phyloP scores from a whole-genome alignment of 1,140 invertebrate genomes.

The Heliothis virescens region DNA sequence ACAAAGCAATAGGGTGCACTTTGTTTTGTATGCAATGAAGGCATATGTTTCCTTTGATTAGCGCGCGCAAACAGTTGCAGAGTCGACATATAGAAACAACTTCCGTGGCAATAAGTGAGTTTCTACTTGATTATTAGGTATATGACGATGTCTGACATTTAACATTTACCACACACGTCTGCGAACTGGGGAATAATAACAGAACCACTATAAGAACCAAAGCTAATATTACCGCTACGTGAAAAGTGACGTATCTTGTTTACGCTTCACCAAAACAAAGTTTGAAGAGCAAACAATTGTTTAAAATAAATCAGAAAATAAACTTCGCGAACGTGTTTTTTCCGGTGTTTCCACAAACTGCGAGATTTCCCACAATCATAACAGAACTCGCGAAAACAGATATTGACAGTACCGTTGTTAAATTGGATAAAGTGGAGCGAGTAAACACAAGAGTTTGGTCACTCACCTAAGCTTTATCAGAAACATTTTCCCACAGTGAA shows the following conservation, averaged over 20 bases:
- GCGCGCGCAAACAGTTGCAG: conserved; percentile 33
- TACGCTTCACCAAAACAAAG: not conserved
- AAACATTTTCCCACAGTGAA: conserved; percentile 8
- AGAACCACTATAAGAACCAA: not conserved
- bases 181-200: conserved; percentile 40
- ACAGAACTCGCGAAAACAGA: not conserved
- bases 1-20: conserved; percentile 25
- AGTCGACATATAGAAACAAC: conserved; percentile 52
- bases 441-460: conserved; percentile 1
- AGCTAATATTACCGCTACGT: not conserved
- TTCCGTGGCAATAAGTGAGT: conserved; percentile 54
- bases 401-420: not conserved
- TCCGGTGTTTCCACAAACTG: not conserved
- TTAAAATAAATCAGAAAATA: not conserved
- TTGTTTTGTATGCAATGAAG: conserved; percentile 35
- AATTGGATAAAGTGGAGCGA: not conserved
- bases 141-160: conserved; percentile 39
- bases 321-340: not conserved
- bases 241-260: conserved; percentile 10
- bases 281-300: conserved; percentile 2
- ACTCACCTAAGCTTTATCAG: conserved; percentile 32
- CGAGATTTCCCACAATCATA: not conserved
- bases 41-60: conserved; percentile 30
- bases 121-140: conserved; percentile 48
- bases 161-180: conserved; percentile 48